Percentiles rank a stretch among this genome's conserved stretches.
Evolutionary conservation across 2,888 invertebrate genomes (phyloP).

Genomic region (Latrodectus elegans): DNA sequence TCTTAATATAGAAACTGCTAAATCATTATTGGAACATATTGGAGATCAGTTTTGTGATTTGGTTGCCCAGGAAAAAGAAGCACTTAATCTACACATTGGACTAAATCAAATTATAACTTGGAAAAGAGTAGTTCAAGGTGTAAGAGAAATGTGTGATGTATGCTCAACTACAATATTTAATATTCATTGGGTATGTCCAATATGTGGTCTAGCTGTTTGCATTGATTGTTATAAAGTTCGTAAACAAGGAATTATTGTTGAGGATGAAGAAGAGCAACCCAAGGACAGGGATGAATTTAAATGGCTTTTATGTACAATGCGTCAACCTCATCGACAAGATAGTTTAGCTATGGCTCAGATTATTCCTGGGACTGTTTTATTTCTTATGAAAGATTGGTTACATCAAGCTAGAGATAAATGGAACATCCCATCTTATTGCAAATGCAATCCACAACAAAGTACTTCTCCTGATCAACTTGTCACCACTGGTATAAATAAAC

Average conservation of each 20-base stretch:
- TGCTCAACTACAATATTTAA: constrained; percentile 98
- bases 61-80: constrained; percentile 91
- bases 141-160: constrained; percentile 97
- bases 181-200: constrained; percentile 97
- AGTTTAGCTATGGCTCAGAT: constrained; percentile 95
- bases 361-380: constrained; percentile 83
- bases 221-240: constrained; percentile 95
- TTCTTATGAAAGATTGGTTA: constrained; percentile 78
- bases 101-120: constrained; percentile 84
- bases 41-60: constrained; percentile 97
- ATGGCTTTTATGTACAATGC: constrained; percentile 91
- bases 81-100: constrained; percentile 66
- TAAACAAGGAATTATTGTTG: constrained; percentile 78
- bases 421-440: constrained; percentile 81
- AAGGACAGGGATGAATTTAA: constrained; percentile 83
- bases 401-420: constrained; percentile 86
- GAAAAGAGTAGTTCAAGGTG: constrained; percentile 96
- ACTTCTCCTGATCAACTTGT: constrained; percentile 25
- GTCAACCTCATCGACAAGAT: constrained; percentile 86
- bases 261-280: constrained; percentile 54
- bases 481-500: constrained; percentile 58
- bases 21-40: constrained; percentile 86
- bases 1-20: constrained; percentile 88
- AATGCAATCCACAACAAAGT: constrained; percentile 22
- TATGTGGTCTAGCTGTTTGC: constrained; percentile 97